These are phyloP conservation scores for Dendrolimus houi DNA, from an alignment of 2,888 invertebrate genomes.

Conservation along the genomic window DNA sequence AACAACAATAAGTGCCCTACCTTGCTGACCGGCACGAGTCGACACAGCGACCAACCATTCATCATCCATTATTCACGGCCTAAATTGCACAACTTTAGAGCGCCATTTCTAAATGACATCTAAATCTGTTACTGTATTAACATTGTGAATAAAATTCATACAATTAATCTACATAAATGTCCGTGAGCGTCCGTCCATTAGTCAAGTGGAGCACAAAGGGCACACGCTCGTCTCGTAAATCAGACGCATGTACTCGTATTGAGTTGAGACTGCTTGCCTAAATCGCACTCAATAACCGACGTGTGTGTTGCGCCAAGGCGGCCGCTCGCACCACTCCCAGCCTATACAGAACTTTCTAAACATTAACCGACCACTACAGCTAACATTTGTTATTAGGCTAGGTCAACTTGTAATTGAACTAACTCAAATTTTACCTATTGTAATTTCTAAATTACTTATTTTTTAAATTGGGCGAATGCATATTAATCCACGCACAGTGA, in stretches of 20 bases:
- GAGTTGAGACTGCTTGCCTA: conserved; percentile 58
- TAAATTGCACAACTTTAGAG: conserved; percentile 76
- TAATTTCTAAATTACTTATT: too few relatives aligned
- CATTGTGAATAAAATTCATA: conserved; percentile 77
- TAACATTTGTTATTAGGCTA: conserved; percentile 52
- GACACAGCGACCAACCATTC: conserved; percentile 64
- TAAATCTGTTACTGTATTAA: conserved; percentile 77
- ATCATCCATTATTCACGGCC: conserved; percentile 76
- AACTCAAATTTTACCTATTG: too few relatives aligned
- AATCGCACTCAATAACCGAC: conserved; percentile 66
- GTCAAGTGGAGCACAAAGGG: conserved; percentile 73
- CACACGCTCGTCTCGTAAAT: conserved; percentile 76
- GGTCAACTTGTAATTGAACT: conserved; percentile 19
- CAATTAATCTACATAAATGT: conserved; percentile 77
- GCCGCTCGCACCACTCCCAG: conserved; percentile 23
- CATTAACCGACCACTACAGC: conserved; percentile 59
- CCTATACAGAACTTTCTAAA: conserved; percentile 47
- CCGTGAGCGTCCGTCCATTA: conserved; percentile 76
- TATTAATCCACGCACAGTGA: too few relatives aligned
- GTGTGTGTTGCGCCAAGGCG: conserved; percentile 26
- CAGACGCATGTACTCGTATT: conserved; percentile 67
- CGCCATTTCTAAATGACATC: conserved; percentile 77
- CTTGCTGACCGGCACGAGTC: conserved; percentile 46
- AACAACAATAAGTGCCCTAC: conserved; percentile 53
- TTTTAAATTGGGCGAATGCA: too few relatives aligned